phyloP scores from a whole-genome alignment of 2,888 invertebrate genomes.

The Eupithecia tripunctaria region DNA sequence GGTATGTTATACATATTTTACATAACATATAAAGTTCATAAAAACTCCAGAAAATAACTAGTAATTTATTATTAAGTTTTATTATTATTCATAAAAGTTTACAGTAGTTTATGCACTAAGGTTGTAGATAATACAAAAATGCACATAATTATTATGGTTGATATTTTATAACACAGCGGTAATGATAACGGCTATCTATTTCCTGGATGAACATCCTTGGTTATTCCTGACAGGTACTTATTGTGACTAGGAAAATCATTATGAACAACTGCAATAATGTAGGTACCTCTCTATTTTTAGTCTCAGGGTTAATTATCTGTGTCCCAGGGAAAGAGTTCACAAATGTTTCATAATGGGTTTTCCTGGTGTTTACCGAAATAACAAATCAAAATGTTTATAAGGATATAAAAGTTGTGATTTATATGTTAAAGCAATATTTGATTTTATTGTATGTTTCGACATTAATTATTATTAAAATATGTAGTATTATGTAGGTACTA shows the following conservation, averaged over 20 bases:
- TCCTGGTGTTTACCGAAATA: neutral
- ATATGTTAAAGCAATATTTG: neutral
- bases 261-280: neutral
- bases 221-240: neutral
- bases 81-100: no score
- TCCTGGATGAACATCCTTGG: constrained; percentile 22
- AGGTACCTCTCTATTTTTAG: neutral
- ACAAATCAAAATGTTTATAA: neutral
- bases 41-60: no score
- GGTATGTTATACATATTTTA: no score
- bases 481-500: no score
- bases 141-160: neutral
- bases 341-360: neutral
- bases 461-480: no score
- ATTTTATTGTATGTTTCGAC: neutral
- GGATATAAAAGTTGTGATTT: no score
- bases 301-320: no score
- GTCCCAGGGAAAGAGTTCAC: neutral
- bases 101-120: neutral
- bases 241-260: neutral
- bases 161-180: neutral
- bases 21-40: no score
- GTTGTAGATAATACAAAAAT: neutral
- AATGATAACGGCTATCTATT: constrained; percentile 13
- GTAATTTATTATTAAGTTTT: no score